phyloP scores from a whole-genome alignment of 2,113 vertebrate species.

The Etheostoma spectabile region DNA sequence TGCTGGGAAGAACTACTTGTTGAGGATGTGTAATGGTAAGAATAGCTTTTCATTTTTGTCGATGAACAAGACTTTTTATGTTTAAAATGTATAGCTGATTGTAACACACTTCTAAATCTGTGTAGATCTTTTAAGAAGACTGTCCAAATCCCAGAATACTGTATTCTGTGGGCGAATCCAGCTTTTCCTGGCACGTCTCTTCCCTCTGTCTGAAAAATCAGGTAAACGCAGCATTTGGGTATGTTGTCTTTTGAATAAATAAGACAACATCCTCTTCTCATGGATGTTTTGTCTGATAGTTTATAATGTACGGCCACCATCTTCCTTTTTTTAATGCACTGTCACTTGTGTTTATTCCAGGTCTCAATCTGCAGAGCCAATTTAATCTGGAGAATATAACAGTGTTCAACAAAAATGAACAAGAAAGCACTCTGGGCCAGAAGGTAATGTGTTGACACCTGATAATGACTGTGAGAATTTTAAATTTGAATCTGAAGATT shows the following conservation, averaged over 20 bases:
- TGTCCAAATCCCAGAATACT: slow-evolving; percentile 98
- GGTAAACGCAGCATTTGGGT: slow-evolving; percentile 80
- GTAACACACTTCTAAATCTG: slow-evolving; percentile 13
- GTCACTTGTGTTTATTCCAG: slow-evolving; percentile 74
- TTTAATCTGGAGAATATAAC: slow-evolving; percentile 99
- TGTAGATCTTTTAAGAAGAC: slow-evolving; percentile 94
- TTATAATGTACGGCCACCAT: neutral
- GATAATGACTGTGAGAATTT: neutral
- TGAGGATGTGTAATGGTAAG: slow-evolving; percentile 99
- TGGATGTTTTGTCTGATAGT: neutral
- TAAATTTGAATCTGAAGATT: neutral
- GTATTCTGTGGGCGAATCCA: slow-evolving; percentile 99
- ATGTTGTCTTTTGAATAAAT: neutral
- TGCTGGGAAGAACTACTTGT: slow-evolving; percentile 97
- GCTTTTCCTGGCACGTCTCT: slow-evolving; percentile 96
- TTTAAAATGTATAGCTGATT: neutral
- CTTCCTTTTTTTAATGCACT: neutral
- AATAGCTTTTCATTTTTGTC: neutral
- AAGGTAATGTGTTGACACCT: slow-evolving; percentile 84
- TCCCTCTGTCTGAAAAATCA: slow-evolving; percentile 98
- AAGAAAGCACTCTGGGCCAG: slow-evolving; percentile 95
- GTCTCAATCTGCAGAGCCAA: slow-evolving; percentile 97
- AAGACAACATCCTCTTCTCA: neutral
- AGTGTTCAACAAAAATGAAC: slow-evolving; percentile 97
- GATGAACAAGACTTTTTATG: neutral